A percentile compares a stretch with the other conserved stretches of the same genome.
Conservation (phyloP, 1,140 invertebrate species). For the Drosophila lacteicornis region DNA sequence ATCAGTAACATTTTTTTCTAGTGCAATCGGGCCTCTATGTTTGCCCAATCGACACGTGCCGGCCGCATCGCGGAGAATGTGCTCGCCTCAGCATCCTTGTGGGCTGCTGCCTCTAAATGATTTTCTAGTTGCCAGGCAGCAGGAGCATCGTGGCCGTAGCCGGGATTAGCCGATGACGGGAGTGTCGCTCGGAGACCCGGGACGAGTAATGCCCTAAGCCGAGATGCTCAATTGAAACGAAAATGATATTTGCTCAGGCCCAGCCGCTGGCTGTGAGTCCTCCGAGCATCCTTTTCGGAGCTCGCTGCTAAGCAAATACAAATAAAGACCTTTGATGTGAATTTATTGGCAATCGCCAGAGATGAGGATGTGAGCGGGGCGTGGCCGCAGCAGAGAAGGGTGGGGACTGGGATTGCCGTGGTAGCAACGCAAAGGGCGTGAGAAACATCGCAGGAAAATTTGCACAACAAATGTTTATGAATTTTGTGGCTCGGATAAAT, state of each 20-base stretch:
- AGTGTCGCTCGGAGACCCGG: conserved; percentile 61
- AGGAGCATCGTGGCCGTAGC: conserved; percentile 35
- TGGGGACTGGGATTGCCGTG: neutral
- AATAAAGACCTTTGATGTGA: conserved; percentile 84
- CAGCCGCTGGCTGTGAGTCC: conserved; percentile 36
- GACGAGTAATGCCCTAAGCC: conserved; percentile 56
- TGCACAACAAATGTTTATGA: conserved; percentile 83
- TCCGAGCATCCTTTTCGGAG: conserved; percentile 75
- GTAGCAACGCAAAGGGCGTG: conserved; percentile 45
- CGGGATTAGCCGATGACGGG: conserved; percentile 79
- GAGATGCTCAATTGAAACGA: conserved; percentile 79
- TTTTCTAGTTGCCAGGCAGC: conserved; percentile 68
- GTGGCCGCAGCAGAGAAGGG: neutral
- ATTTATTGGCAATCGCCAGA: conserved; percentile 75
- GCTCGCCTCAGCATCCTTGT: conserved; percentile 40
- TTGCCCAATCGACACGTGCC: conserved; percentile 73
- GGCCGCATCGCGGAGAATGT: conserved; percentile 36
- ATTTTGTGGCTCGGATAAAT: conserved; percentile 62
- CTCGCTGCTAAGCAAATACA: conserved; percentile 78
- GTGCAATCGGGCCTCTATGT: conserved; percentile 18
- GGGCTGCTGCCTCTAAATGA: conserved; percentile 56
- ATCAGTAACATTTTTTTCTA: conserved; percentile 1
- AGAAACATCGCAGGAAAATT: conserved; percentile 68
- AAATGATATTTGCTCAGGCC: conserved; percentile 81
- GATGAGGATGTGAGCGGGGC: conserved; percentile 11